These are phyloP conservation scores for Thymallus thymallus DNA, from an alignment of 2,113 vertebrate genomes.

Conservation along the genomic window DNA sequence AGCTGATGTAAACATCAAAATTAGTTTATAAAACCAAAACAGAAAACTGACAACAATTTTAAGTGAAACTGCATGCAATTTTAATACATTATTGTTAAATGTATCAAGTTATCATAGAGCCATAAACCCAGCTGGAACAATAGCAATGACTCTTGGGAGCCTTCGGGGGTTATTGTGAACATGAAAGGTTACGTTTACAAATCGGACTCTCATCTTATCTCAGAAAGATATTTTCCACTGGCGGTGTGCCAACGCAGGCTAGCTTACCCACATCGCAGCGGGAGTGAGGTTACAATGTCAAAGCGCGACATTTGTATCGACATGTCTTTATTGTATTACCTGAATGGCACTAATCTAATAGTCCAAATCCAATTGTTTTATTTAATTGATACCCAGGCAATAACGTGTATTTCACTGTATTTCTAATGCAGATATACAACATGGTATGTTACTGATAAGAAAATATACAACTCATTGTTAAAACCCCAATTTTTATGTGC, in stretches of 20 bases:
- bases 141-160: not conserved
- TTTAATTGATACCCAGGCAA: slow-evolving; percentile 3
- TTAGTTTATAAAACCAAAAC: not conserved
- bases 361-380: not conserved
- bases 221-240: slow-evolving; percentile 3
- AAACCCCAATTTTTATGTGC: slow-evolving; percentile 10
- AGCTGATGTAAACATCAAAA: slow-evolving; percentile 4
- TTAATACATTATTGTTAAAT: not conserved
- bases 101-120: not conserved
- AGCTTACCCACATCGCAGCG: not conserved
- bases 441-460: not conserved
- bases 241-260: not conserved
- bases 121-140: not conserved
- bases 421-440: not conserved
- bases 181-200: slow-evolving; percentile 15
- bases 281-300: not conserved
- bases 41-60: not conserved
- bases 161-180: slow-evolving; percentile 7
- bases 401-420: not conserved
- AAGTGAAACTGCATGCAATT: not conserved
- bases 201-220: slow-evolving; percentile 16
- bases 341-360: slow-evolving; percentile 9
- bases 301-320: not conserved
- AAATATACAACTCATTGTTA: not conserved
- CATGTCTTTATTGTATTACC: not conserved